These are phyloP conservation scores for Amaurobius ferox DNA, from an alignment of 2,888 invertebrate genomes.

Conservation along the genomic window DNA sequence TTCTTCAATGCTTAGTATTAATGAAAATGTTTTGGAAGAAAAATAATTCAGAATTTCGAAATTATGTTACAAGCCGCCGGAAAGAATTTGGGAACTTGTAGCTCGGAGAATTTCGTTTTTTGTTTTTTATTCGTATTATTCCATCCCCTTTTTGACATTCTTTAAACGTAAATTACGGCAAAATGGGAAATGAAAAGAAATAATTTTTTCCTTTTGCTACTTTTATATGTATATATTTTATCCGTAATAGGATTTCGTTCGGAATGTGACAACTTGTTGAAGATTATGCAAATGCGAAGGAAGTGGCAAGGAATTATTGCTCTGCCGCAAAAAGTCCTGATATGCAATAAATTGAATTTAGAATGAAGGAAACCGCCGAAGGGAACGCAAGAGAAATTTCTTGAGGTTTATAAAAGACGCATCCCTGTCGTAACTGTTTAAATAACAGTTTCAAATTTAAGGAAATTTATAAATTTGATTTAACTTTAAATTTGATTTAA, in stretches of 20 bases:
- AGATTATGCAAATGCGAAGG: background rate
- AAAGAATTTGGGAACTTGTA: background rate
- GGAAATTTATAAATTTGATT: too few species aligned
- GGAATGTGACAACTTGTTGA: background rate
- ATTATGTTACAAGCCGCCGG: background rate
- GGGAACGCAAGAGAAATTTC: too few species aligned
- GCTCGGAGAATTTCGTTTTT: background rate
- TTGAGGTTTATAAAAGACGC: background rate
- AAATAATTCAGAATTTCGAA: background rate
- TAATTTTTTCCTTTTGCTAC: background rate
- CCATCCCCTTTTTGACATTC: background rate
- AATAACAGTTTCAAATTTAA: too few species aligned
- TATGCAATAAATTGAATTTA: constrained; percentile 6
- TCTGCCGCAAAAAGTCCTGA: background rate
- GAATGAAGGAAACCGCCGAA: background rate
- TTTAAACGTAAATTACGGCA: background rate
- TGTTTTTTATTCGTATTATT: background rate
- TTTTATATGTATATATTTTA: background rate
- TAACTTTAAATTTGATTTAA: too few species aligned
- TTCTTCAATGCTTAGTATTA: too few species aligned
- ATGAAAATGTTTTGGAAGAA: background rate
- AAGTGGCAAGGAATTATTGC: background rate
- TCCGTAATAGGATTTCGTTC: background rate
- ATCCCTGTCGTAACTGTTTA: too few species aligned
- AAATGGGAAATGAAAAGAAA: background rate